A percentile compares a stretch with the other conserved stretches of the same genome.
phyloP scores from a whole-genome alignment of 2,888 invertebrate genomes.

The Nebria salina region DNA sequence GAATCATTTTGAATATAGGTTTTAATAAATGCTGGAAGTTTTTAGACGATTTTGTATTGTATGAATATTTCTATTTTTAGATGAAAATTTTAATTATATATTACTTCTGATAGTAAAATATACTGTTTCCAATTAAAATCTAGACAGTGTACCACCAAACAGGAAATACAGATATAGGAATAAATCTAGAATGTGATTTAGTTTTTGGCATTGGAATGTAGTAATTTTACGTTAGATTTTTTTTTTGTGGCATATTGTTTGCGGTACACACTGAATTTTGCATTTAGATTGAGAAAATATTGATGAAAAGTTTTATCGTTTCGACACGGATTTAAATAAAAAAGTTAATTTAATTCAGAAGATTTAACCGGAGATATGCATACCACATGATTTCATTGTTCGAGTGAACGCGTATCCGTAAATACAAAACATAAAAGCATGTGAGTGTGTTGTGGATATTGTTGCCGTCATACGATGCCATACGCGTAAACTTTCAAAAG shows the following conservation, averaged over 20 bases:
- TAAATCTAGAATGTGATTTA: neutral
- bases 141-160: neutral
- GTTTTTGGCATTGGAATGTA: neutral
- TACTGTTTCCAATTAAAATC: neutral
- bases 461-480: constrained; percentile 4
- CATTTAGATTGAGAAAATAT: neutral
- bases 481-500: constrained; percentile 35
- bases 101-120: neutral
- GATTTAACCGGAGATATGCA: constrained; percentile 2
- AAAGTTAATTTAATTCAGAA: constrained; percentile 9
- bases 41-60: too few relatives aligned
- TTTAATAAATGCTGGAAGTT: too few relatives aligned
- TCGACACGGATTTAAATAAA: neutral
- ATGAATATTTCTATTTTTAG: too few relatives aligned
- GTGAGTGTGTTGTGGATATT: neutral
- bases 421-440: constrained; percentile 2
- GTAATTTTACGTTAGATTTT: too few relatives aligned
- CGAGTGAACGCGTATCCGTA: neutral
- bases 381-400: constrained; percentile 14
- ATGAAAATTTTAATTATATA: too few relatives aligned
- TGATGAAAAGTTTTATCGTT: constrained; percentile 1
- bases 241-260: neutral
- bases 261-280: neutral
- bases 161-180: neutral
- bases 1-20: too few relatives aligned